Conservation (phyloP, 2,113 vertebrate genomes). For the Dendrocopos noguchii region DNA sequence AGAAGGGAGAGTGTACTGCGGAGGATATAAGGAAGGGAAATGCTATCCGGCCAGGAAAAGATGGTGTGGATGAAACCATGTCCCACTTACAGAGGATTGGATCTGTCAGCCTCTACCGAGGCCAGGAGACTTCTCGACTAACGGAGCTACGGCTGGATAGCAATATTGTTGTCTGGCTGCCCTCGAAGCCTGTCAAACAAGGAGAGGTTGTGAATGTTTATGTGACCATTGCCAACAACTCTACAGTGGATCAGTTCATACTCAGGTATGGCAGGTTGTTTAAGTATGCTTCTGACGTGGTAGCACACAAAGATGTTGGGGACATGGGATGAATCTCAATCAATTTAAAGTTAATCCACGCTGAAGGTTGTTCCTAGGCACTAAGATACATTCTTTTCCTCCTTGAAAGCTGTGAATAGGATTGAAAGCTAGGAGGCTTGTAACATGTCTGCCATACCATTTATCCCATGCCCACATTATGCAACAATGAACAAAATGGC, state of each 20-base stretch:
- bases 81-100: conserved; percentile 86
- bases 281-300: background rate
- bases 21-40: conserved; percentile 84
- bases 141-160: conserved; percentile 84
- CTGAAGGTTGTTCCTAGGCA: background rate
- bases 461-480: background rate
- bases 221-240: conserved; percentile 82
- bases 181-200: conserved; percentile 84
- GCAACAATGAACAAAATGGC: background rate
- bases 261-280: conserved; percentile 81
- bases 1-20: conserved; percentile 79
- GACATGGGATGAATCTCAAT: fast-evolving
- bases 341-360: fast-evolving
- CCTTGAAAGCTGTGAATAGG: background rate
- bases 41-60: conserved; percentile 85
- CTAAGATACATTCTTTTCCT: background rate
- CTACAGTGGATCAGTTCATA: conserved; percentile 89
- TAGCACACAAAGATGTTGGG: background rate
- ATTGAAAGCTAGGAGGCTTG: background rate
- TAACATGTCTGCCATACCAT: background rate
- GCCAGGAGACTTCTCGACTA: conserved; percentile 78
- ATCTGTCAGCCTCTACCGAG: conserved; percentile 80
- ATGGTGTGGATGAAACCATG: conserved; percentile 75
- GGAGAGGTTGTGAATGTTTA: conserved; percentile 87
- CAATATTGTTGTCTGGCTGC: conserved; percentile 87